Evolutionary conservation across 2,113 vertebrate species (phyloP), one percentile per base, ranked within the genome.

Genomic region (Urocolius indicus): DNA sequence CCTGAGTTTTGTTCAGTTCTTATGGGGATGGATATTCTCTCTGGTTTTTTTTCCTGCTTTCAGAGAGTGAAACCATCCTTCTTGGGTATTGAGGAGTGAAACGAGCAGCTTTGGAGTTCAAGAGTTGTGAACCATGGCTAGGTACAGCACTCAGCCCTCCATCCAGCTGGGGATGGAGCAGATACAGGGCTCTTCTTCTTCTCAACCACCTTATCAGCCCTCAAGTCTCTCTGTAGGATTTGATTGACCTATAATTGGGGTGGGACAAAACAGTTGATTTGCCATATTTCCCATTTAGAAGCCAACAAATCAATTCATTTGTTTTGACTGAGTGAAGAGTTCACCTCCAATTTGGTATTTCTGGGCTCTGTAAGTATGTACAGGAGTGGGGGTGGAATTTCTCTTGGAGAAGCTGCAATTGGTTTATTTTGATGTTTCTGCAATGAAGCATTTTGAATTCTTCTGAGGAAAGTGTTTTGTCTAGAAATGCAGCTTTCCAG

Each of bases 131-230:
- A 43, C 43, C 38, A 21, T n/a, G n/a, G n/a, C n/a, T n/a, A n/a
- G n/a, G 43, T 43, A 8, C 13, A 17, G 30, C 36, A 11, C 3
- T 2, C 20, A 36, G 71, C 20, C 13, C 55, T n/a, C n/a, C n/a
- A n/a, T n/a, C n/a, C n/a, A n/a, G n/a, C n/a, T n/a, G n/a, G n/a
- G n/a, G n/a, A n/a, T n/a, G n/a, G n/a, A n/a, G n/a, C n/a, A n/a
- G n/a, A n/a, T n/a, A n/a, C n/a, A n/a, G n/a, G n/a, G n/a, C n/a
- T n/a, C n/a, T n/a, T n/a, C n/a, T n/a, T n/a, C n/a, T n/a, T n/a
- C n/a, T n/a, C 34, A 30, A 13, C 20, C 12, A 6, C 7, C 3
- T 1, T 1, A 6, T 10, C 51, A 32, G 36, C 46, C 54, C 43
- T 21, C 21, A 57, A 18, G 18, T 32, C 48, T 32, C 48, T 48